Conservation (phyloP, 37 sponge, comb jelly and placozoan species). For the Halisarca cf. caerulea region DNA sequence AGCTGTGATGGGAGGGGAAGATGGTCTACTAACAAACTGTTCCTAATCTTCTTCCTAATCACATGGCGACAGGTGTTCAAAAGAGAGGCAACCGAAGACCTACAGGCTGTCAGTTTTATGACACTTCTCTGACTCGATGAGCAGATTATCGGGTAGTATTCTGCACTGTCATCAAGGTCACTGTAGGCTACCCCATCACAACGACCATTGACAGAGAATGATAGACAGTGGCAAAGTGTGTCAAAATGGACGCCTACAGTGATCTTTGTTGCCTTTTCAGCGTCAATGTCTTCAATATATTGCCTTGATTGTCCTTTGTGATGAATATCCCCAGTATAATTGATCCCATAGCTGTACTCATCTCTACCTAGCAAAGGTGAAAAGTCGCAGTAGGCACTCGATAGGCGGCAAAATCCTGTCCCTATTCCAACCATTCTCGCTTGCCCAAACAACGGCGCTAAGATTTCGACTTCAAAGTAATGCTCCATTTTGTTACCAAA, state of each 20-base stretch:
- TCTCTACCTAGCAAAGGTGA: constrained; percentile 67
- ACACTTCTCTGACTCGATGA: constrained; percentile 40
- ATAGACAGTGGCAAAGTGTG: constrained; percentile 40
- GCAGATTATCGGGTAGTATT: constrained; percentile 73
- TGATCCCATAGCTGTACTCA: constrained; percentile 65
- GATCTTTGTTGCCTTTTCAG: constrained; percentile 16
- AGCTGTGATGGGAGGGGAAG: constrained; percentile 58
- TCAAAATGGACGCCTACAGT: constrained; percentile 63
- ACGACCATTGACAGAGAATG: constrained; percentile 63
- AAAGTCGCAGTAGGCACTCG: constrained; percentile 42
- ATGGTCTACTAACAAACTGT: background rate
- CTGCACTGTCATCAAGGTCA: constrained; percentile 25
- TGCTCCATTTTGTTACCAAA: constrained; percentile 73
- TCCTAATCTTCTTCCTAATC: constrained; percentile 29
- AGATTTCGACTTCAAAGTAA: constrained; percentile 76
- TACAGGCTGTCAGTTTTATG: constrained; percentile 43
- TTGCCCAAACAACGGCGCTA: constrained; percentile 60
- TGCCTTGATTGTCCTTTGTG: constrained; percentile 37
- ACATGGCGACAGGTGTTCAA: constrained; percentile 53
- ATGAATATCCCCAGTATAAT: constrained; percentile 55
- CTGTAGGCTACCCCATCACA: constrained; percentile 44
- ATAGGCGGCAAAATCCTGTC: constrained; percentile 33
- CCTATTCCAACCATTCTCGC: constrained; percentile 76
- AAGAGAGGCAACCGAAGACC: constrained; percentile 61
- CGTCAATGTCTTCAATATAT: constrained; percentile 5